phyloP scores from a whole-genome alignment of 2,113 vertebrate species.

The Oreochromis spilurus region DNA sequence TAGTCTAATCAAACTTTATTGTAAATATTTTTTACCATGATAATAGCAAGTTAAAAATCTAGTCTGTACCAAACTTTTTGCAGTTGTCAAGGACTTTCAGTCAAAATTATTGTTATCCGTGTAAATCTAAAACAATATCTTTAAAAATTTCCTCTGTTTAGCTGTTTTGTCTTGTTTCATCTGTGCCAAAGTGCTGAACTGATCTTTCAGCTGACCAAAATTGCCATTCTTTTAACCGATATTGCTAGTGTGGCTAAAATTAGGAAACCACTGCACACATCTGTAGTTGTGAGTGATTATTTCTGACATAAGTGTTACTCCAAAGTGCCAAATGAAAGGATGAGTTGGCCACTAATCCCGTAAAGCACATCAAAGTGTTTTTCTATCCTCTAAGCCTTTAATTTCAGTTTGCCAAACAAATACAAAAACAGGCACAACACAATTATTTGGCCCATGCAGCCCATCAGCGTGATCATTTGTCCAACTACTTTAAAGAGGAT shows the following conservation, averaged over 20 bases:
- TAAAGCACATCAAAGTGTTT: constrained; percentile 20
- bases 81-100: not conserved
- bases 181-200: not conserved
- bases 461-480: not conserved
- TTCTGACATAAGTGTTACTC: not conserved
- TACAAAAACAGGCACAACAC: not conserved
- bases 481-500: not conserved
- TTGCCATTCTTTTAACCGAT: not conserved
- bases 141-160: not conserved
- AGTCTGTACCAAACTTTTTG: not conserved
- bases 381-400: not conserved
- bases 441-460: not conserved
- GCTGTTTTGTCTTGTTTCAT: not conserved
- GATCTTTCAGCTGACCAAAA: not conserved
- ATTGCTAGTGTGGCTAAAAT: not conserved
- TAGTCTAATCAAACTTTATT: not conserved
- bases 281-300: constrained; percentile 1
- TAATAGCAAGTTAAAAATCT: not conserved
- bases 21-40: not conserved
- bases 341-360: not conserved
- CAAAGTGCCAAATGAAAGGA: not conserved
- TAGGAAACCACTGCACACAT: not conserved
- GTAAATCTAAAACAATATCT: not conserved
- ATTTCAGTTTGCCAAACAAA: constrained; percentile 15
- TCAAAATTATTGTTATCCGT: not conserved